Evolutionary conservation across 2,113 vertebrate genomes (phyloP).

Genomic region (Rallus limicola): DNA sequence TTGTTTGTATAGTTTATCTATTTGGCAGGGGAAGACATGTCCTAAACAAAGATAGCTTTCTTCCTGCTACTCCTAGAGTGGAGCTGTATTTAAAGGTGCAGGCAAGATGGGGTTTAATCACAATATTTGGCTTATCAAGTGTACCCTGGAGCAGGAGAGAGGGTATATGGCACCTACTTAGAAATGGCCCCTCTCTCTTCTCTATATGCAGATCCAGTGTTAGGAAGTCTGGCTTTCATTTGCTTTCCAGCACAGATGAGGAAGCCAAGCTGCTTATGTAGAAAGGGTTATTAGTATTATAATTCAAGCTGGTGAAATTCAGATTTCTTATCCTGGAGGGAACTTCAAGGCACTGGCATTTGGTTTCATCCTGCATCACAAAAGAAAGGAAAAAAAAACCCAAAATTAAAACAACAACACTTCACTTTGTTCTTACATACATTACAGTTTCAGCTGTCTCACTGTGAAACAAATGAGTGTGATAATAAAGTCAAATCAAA

Average conservation of each 20-base stretch:
- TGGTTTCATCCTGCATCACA: background rate
- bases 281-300: background rate
- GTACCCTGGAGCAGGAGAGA: background rate
- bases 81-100: background rate
- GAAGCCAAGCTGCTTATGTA: background rate
- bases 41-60: background rate
- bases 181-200: background rate
- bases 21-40: background rate
- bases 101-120: background rate
- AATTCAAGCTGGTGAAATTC: background rate
- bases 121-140: background rate
- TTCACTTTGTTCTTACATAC: background rate
- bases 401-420: background rate
- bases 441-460: background rate
- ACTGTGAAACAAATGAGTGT: background rate
- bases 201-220: background rate
- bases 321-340: background rate
- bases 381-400: background rate
- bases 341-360: background rate
- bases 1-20: background rate
- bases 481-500: background rate
- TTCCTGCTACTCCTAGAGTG: background rate
- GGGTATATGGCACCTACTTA: background rate
- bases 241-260: background rate
- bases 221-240: background rate